A percentile compares a stretch with the other conserved stretches of the same genome.
phyloP scores from a whole-genome alignment of 2,888 invertebrate species.

The Phymatocera aterrima region DNA sequence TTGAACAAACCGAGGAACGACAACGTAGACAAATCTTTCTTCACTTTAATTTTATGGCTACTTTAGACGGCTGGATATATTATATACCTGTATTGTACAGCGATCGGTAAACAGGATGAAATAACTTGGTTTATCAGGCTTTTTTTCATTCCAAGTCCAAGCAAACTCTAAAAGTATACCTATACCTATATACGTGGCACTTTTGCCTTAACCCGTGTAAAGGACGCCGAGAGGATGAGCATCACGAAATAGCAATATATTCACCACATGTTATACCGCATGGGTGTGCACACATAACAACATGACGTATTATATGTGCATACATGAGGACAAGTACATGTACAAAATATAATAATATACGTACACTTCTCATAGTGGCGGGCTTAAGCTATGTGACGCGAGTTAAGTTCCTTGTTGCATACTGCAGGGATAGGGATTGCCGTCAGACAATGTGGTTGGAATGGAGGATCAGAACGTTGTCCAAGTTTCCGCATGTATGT shows the following conservation, averaged over 20 bases:
- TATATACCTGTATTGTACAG: too few species aligned
- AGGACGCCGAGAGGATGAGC: neutral
- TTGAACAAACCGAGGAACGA: too few species aligned
- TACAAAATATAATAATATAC: conserved; percentile 14
- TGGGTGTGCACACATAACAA: too few species aligned
- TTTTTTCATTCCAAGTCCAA: neutral
- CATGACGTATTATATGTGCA: neutral
- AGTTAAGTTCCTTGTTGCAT: conserved; percentile 38
- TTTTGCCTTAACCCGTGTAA: neutral
- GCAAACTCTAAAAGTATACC: neutral
- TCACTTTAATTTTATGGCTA: too few species aligned
- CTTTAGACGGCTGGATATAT: too few species aligned
- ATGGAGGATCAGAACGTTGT: neutral
- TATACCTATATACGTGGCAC: too few species aligned
- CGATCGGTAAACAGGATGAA: neutral
- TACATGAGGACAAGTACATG: neutral
- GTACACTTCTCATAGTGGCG: conserved; percentile 20
- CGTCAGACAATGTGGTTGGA: conserved; percentile 33
- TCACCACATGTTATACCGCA: neutral
- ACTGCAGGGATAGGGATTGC: neutral
- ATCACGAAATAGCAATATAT: conserved; percentile 8
- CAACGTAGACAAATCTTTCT: too few species aligned
- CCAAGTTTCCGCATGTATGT: neutral
- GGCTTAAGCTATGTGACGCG: conserved; percentile 1
- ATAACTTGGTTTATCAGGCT: neutral